phyloP scores from a whole-genome alignment of 2,888 invertebrate species.

The Aricia artaxerxes region DNA sequence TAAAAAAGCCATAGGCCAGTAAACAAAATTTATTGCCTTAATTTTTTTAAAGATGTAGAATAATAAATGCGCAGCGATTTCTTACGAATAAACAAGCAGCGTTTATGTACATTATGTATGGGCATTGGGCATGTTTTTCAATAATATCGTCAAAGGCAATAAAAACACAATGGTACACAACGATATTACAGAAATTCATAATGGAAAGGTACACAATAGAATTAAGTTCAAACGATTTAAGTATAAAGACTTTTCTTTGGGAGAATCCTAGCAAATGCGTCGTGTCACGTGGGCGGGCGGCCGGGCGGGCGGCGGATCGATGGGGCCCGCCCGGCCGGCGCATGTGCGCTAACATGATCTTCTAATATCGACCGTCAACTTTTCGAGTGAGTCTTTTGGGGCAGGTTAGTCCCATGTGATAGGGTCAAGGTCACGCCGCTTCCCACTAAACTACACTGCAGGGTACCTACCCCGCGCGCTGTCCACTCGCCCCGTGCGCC shows the following conservation, averaged over 20 bases:
- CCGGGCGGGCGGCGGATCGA: slow-evolving; percentile 57
- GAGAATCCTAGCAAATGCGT: slow-evolving; percentile 77
- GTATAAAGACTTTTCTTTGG: slow-evolving; percentile 53
- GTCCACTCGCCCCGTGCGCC: background rate
- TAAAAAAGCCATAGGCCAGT: background rate
- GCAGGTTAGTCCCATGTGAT: slow-evolving; percentile 80
- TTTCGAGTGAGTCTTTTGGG: slow-evolving; percentile 75
- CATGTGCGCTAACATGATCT: slow-evolving; percentile 71
- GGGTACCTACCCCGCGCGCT: background rate
- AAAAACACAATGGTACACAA: slow-evolving; percentile 23
- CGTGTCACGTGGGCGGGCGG: slow-evolving; percentile 77
- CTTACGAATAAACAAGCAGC: slow-evolving; percentile 7
- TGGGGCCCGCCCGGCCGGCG: slow-evolving; percentile 54
- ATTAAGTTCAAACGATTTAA: slow-evolving; percentile 29
- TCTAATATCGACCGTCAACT: slow-evolving; percentile 73
- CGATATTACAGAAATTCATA: slow-evolving; percentile 9
- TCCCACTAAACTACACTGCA: slow-evolving; percentile 51
- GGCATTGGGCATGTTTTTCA: slow-evolving; percentile 16
- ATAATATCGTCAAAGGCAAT: slow-evolving; percentile 25
- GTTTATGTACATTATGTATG: background rate
- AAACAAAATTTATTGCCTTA: background rate
- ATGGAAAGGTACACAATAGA: slow-evolving; percentile 22
- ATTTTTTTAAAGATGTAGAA: background rate
- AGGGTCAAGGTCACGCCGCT: slow-evolving; percentile 77
- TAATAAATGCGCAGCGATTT: background rate